Percentiles rank a stretch among this genome's conserved stretches.
Conservation (phyloP, 2,113 vertebrate species). For the Dasyprocta punctata region DNA sequence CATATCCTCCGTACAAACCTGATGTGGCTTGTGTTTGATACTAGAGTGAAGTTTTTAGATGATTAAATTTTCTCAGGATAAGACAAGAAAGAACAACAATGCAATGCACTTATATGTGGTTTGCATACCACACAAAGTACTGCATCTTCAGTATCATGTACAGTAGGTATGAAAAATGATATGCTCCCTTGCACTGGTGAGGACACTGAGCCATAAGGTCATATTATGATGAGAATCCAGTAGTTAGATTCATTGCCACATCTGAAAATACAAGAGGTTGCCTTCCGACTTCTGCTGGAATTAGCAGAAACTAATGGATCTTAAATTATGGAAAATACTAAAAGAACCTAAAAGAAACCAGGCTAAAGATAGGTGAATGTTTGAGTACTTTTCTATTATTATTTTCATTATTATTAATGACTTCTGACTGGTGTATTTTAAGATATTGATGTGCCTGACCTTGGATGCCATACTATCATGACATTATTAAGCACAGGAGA, state of each 20-base stretch:
- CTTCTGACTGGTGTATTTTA: slow-evolving; percentile 61
- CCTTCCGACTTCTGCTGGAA: slow-evolving; percentile 16
- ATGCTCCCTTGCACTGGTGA: not conserved
- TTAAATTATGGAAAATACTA: slow-evolving; percentile 68
- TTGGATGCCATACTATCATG: slow-evolving; percentile 22
- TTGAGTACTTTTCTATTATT: slow-evolving; percentile 71
- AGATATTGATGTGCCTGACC: slow-evolving; percentile 71
- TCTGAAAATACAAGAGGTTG: not conserved
- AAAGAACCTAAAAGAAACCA: slow-evolving; percentile 63
- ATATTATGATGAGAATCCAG: not conserved
- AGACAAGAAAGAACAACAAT: not conserved
- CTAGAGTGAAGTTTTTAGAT: not conserved
- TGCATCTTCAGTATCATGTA: not conserved
- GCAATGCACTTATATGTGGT: not conserved
- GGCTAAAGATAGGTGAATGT: slow-evolving; percentile 66
- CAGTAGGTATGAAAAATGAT: not conserved
- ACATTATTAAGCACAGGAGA: slow-evolving; percentile 72
- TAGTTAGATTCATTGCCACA: not conserved
- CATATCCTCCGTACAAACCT: not conserved
- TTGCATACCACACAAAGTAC: not conserved
- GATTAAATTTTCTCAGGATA: not conserved
- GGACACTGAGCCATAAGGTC: not conserved
- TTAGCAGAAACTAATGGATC: slow-evolving; percentile 62
- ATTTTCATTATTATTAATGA: slow-evolving; percentile 82
- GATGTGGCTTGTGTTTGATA: not conserved